Evolutionary conservation across 2,888 invertebrate genomes (phyloP).

Genomic region (Mesoligia furuncula): DNA sequence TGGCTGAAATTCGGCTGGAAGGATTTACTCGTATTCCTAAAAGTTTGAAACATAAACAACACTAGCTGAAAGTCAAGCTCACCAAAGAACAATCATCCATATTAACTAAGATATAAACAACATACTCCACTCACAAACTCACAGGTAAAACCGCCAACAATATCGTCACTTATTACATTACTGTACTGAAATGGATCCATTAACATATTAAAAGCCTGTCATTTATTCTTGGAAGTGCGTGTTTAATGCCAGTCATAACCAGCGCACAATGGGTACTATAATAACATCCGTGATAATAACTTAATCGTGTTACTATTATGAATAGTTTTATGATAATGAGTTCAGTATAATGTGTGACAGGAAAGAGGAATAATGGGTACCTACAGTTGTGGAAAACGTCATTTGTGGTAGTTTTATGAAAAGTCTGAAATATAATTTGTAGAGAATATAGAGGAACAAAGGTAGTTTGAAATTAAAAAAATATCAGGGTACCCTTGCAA

Average conservation of each 20-base stretch:
- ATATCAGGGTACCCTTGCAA: no score
- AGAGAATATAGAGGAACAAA: background rate
- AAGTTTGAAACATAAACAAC: background rate
- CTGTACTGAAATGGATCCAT: slow-evolving; percentile 53
- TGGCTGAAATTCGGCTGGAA: no score
- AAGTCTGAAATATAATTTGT: background rate
- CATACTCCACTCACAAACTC: background rate
- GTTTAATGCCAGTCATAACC: slow-evolving; percentile 45
- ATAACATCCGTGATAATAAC: slow-evolving; percentile 32
- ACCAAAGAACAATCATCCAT: background rate
- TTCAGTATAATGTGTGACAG: slow-evolving; percentile 20
- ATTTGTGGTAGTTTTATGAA: background rate
- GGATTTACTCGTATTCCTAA: background rate
- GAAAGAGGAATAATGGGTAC: slow-evolving; percentile 20
- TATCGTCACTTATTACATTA: slow-evolving; percentile 46
- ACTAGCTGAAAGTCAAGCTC: background rate
- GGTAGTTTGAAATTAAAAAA: no score
- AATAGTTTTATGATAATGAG: slow-evolving; percentile 45
- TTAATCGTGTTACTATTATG: slow-evolving; percentile 43
- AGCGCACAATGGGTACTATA: slow-evolving; percentile 26
- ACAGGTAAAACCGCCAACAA: slow-evolving; percentile 33
- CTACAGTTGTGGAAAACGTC: background rate
- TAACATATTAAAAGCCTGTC: slow-evolving; percentile 64
- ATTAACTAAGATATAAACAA: background rate
- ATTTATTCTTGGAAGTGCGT: slow-evolving; percentile 58